A percentile compares a stretch with the other conserved stretches of the same genome.
Evolutionary conservation across 2,888 invertebrate genomes (phyloP).

Genomic region (Lathronympha strigana): DNA sequence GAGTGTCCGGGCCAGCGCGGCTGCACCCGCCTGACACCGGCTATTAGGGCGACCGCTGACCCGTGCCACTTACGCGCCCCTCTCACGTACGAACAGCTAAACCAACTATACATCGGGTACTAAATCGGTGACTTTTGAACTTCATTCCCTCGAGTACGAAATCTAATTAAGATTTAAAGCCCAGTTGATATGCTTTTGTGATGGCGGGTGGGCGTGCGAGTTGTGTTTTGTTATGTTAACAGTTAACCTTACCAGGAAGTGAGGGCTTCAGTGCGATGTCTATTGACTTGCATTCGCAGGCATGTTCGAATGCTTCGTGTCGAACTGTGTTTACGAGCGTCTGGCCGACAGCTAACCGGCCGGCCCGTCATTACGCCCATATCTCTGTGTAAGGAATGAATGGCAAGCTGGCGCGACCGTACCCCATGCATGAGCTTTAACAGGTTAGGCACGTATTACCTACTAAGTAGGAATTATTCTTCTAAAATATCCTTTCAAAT

Average conservation of each 20-base stretch:
- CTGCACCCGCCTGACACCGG: conserved; percentile 54
- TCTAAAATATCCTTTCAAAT: conserved; percentile 50
- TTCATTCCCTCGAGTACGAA: conserved; percentile 52
- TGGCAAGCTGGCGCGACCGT: conserved; percentile 74
- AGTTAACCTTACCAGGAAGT: conserved; percentile 70
- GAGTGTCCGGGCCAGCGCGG: conserved; percentile 23
- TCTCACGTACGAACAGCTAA: conserved; percentile 48
- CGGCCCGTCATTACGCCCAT: conserved; percentile 77
- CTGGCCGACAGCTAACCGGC: conserved; percentile 74
- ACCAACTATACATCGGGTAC: conserved; percentile 57
- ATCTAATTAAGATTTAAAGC: conserved; percentile 55
- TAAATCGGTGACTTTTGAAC: conserved; percentile 69
- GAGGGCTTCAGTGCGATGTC: conserved; percentile 67
- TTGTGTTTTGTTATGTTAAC: conserved; percentile 56
- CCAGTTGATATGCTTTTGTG: conserved; percentile 50
- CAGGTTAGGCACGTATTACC: conserved; percentile 68
- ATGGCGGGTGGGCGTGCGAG: conserved; percentile 46
- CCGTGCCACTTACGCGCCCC: conserved; percentile 65
- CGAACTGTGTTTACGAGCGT: conserved; percentile 78
- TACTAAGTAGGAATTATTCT: conserved; percentile 59
- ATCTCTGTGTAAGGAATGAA: conserved; percentile 80
- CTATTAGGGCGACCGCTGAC: conserved; percentile 72
- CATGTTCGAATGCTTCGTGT: conserved; percentile 75
- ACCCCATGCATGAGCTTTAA: conserved; percentile 69
- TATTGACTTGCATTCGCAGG: conserved; percentile 74